Base-by-base conservation (phyloP, 1,140 invertebrate species). In the Scaptomyza hsui region DNA sequence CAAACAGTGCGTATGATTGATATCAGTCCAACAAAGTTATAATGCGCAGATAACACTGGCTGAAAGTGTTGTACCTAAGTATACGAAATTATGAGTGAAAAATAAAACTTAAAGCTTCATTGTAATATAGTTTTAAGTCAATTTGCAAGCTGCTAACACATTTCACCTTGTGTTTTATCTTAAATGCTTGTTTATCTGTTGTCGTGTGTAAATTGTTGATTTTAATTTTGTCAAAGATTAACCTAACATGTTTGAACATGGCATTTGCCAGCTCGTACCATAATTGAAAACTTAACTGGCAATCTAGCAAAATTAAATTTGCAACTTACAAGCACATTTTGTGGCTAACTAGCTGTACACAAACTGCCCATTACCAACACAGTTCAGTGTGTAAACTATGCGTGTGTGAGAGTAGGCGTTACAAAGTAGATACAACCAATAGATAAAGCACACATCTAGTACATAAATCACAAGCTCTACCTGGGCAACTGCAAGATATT, bases 1-100 rank as follows among this genome's bases (percentile, higher is more conserved):
- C 82, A 81, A 71, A 81, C 82, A 81, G 82, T 88, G 81, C 81
- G 81, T 86, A 86, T 86, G 81, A 86, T 86, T 86, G 81, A 86
- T 86, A 86, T 86, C 81, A 47, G 53, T 26, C 44, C 35, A 52
- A 32, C 64, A 53, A 56, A 68, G 78, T 68, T 63, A 42, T 67
- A 72, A 67, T 47, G 32, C 29, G 32, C 47, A 48, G 52, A 57
- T 71, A 55, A 65, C 45, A 71, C 53, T 26, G 21, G 62, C 45
- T 49, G 35, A 32, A 70, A 48, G 15, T n/a, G 4, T 26, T 41
- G 3, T 24, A 21, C 21, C 16, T 26, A 26, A 32, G 5, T 4
- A 35, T 1, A 37, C 12, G 12, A 1, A 12, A 37, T n/a, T n/a
- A n/a, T 37, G 4, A n/a, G 3, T n/a, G 12, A 4, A 3, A 21